Percentiles rank a stretch among this genome's conserved stretches.
Conservation (phyloP, 2,888 invertebrate genomes). For the Stenurella melanura region DNA sequence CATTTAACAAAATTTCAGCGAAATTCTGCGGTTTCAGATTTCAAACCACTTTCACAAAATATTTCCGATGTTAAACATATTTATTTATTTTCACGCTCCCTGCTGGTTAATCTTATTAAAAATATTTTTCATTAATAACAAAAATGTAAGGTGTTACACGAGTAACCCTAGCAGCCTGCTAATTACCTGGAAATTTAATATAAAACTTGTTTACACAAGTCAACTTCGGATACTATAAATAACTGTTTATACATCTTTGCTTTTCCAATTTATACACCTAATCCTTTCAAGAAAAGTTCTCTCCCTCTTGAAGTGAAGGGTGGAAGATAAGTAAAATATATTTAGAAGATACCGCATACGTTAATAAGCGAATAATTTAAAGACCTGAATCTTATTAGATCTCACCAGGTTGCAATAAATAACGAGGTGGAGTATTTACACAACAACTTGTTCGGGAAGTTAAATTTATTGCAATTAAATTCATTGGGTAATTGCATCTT, state of each 20-base stretch:
- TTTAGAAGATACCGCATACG: conserved; percentile 16
- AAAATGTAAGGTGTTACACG: background rate
- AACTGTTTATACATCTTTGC: conserved; percentile 16
- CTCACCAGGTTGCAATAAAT: conserved; percentile 1
- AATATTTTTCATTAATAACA: background rate
- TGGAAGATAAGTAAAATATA: conserved; percentile 23
- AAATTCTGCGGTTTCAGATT: background rate
- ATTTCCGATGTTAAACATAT: background rate
- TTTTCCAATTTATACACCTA: conserved; percentile 16
- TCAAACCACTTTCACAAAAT: background rate
- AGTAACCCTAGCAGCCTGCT: conserved; percentile 8
- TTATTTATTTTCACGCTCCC: background rate
- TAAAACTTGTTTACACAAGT: conserved; percentile 14
- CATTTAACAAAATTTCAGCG: background rate
- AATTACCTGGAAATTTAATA: conserved; percentile 30
- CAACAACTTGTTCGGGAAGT: conserved; percentile 22
- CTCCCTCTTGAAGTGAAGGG: background rate
- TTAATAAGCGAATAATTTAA: conserved; percentile 17
- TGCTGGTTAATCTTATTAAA: background rate
- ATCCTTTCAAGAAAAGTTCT: conserved; percentile 11
- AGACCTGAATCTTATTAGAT: conserved; percentile 9
- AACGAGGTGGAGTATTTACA: conserved; percentile 17
- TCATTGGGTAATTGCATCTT: conserved; percentile 17
- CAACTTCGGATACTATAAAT: conserved; percentile 26
- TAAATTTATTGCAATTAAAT: conserved; percentile 22